A percentile compares a stretch with the other conserved stretches of the same genome.
phyloP scores from a whole-genome alignment of 2,797 vertebrate species.

The Poeciliopsis paucimaculata region DNA sequence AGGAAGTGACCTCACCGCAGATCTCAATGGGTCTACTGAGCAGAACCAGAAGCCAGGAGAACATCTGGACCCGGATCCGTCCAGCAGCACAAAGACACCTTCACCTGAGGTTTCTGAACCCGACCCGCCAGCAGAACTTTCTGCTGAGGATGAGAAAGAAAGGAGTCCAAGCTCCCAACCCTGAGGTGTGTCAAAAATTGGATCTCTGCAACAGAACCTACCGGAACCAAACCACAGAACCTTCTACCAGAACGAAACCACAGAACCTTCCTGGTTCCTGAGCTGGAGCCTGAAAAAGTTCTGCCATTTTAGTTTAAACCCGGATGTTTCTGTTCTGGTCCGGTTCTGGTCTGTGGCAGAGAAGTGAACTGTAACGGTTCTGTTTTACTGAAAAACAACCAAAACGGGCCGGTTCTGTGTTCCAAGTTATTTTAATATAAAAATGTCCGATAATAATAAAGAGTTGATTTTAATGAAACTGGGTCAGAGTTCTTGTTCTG shows the following conservation, averaged over 20 bases:
- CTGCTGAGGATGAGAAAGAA: not conserved
- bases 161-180: not conserved
- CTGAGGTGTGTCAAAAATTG: not conserved
- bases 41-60: not conserved
- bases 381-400: not conserved
- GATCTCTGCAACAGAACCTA: not conserved
- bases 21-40: conserved; percentile 20
- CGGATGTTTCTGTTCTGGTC: not conserved
- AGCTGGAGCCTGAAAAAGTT: not conserved
- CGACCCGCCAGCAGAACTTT: not conserved
- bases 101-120: not conserved
- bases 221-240: not conserved
- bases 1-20: conserved; percentile 34
- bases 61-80: not conserved
- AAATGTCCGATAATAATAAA: not conserved
- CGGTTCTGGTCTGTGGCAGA: not conserved
- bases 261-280: not conserved
- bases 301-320: not conserved
- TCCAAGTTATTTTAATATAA: not conserved
- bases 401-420: not conserved
- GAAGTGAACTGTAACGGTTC: not conserved
- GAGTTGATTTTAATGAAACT: not conserved
- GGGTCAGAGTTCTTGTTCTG: conserved; percentile 3
- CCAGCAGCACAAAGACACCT: not conserved
- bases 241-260: not conserved